Conservation (phyloP, 2,888 invertebrate genomes). For the Dolichomitus sp. region DNA sequence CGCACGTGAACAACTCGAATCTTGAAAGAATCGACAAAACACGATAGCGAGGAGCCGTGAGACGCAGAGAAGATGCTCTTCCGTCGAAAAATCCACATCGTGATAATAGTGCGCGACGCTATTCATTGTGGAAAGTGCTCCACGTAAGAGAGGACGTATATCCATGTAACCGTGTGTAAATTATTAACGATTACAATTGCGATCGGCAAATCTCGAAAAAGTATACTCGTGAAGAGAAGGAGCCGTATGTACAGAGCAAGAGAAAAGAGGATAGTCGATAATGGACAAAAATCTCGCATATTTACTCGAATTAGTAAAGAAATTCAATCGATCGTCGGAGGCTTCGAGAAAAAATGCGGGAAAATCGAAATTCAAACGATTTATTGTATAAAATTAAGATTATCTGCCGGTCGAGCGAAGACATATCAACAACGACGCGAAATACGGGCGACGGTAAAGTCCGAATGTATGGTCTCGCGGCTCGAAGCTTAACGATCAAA, state of each 20-base stretch:
- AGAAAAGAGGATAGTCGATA: conserved; percentile 32
- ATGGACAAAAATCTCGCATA: conserved; percentile 36
- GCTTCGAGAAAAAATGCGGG: conserved; percentile 23
- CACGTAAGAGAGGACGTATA: conserved; percentile 24
- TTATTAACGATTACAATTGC: conserved; percentile 45
- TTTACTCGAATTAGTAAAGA: conserved; percentile 29
- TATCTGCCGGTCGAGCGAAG: conserved; percentile 85
- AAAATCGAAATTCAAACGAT: conserved; percentile 16
- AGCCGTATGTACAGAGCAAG: conserved; percentile 57
- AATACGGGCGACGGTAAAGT: conserved; percentile 19
- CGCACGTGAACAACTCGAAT: conserved; percentile 38
- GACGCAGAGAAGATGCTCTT: background rate
- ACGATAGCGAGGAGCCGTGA: conserved; percentile 5
- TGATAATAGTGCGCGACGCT: conserved; percentile 30
- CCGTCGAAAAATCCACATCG: conserved; percentile 13
- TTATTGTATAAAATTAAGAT: conserved; percentile 59
- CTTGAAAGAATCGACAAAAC: conserved; percentile 9
- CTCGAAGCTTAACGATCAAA: conserved; percentile 11
- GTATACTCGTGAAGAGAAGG: conserved; percentile 44
- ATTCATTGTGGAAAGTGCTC: conserved; percentile 23
- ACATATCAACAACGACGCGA: conserved; percentile 84
- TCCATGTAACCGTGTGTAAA: conserved; percentile 51
- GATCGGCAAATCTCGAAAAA: conserved; percentile 38
- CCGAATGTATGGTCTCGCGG: background rate
- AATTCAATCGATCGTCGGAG: conserved; percentile 22